A percentile compares a stretch with the other conserved stretches of the same genome.
Evolutionary conservation across 2,888 invertebrate genomes (phyloP).

Genomic region (Chymomyza amoena): DNA sequence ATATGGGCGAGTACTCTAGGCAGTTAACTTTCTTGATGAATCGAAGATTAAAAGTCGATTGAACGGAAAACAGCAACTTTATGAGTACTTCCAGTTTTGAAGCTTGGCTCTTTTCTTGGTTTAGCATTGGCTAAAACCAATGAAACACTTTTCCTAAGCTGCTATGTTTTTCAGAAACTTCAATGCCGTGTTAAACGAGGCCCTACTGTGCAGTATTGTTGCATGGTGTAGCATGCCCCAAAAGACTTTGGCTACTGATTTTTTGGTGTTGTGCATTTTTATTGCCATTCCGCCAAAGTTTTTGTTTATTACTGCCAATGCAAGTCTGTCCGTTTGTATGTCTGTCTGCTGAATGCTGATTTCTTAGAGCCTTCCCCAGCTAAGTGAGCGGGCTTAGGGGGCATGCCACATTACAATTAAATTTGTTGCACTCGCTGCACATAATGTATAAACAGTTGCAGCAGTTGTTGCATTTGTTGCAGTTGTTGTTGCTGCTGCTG

Average conservation of each 20-base stretch:
- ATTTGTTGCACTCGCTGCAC: constrained; percentile 74
- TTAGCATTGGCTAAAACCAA: too few relatives aligned
- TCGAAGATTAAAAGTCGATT: too few relatives aligned
- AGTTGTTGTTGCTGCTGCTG: constrained; percentile 37
- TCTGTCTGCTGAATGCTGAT: constrained; percentile 14
- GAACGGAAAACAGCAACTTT: too few relatives aligned
- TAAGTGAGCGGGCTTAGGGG: constrained; percentile 12
- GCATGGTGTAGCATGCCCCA: constrained; percentile 30
- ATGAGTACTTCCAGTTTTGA: too few relatives aligned
- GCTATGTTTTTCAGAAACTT: too few relatives aligned
- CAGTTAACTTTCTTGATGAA: too few relatives aligned
- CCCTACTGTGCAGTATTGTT: constrained; percentile 30
- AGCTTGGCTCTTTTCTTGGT: too few relatives aligned
- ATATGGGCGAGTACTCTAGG: too few relatives aligned
- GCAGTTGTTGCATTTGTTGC: constrained; percentile 11
- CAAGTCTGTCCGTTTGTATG: constrained; percentile 42
- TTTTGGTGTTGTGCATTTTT: constrained; percentile 63
- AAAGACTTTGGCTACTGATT: constrained; percentile 17
- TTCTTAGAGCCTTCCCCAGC: background rate
- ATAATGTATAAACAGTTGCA: constrained; percentile 67
- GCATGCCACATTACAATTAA: constrained; percentile 57
- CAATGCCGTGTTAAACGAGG: too few relatives aligned
- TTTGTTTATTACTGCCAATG: constrained; percentile 64
- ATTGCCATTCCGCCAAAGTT: constrained; percentile 63
- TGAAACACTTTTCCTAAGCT: too few relatives aligned